These are phyloP conservation scores for Craseonycteris thonglongyai DNA, from an alignment of 2,113 vertebrate species.

Conservation along the genomic window DNA sequence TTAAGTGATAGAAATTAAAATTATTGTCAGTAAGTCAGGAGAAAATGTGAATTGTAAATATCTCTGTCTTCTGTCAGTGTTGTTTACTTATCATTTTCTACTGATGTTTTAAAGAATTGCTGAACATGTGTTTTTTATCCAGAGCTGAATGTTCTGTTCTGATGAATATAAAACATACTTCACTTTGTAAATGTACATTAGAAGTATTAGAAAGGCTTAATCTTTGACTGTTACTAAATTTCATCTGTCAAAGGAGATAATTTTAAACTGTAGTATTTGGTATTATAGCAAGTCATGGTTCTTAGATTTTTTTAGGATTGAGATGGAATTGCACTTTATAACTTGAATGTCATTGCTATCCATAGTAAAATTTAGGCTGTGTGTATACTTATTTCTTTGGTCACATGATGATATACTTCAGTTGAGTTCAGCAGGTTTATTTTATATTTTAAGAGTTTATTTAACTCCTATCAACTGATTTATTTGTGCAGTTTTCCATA, in stretches of 20 bases:
- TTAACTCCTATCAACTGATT: neutral
- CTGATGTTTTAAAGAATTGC: constrained; percentile 55
- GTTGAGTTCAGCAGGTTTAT: constrained; percentile 7
- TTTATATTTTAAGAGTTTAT: neutral
- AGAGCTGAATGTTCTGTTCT: constrained; percentile 52
- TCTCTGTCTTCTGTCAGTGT: constrained; percentile 58
- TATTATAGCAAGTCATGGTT: neutral
- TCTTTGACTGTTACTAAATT: constrained; percentile 55
- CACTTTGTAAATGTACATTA: constrained; percentile 50
- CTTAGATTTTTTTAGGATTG: neutral
- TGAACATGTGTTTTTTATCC: constrained; percentile 69
- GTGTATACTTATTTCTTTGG: neutral
- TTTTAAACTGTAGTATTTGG: constrained; percentile 1
- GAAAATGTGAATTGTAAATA: constrained; percentile 48
- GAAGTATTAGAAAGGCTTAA: constrained; percentile 42
- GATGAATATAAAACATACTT: constrained; percentile 59
- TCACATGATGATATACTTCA: neutral
- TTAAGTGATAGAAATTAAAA: constrained; percentile 63
- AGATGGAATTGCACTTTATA: neutral
- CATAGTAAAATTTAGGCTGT: neutral
- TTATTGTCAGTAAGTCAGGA: constrained; percentile 38
- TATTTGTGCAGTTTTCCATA: neutral
- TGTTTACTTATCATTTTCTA: constrained; percentile 63
- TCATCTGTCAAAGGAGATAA: constrained; percentile 45
- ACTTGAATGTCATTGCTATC: neutral